Evolutionary conservation across 2,888 invertebrate species (phyloP).

Genomic region (Sinotaia quadrata): DNA sequence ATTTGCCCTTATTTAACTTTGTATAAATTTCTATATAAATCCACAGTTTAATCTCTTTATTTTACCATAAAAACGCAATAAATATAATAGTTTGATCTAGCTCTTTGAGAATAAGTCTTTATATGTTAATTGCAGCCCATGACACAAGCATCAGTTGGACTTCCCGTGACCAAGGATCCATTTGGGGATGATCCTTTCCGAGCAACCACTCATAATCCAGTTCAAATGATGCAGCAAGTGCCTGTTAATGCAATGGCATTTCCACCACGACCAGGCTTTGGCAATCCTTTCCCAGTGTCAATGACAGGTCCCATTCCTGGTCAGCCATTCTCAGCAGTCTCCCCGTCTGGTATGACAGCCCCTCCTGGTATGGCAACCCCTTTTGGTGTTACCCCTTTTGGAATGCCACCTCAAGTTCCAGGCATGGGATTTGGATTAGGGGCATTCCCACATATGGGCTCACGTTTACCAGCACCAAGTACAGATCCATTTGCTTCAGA

Average conservation of each 20-base stretch:
- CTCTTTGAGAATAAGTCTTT: too few relatives aligned
- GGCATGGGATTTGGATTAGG: conserved; percentile 14
- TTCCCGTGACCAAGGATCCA: conserved; percentile 46
- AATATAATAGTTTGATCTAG: too few relatives aligned
- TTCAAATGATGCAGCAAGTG: conserved; percentile 14
- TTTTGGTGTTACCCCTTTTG: too few relatives aligned
- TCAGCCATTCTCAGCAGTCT: conserved; percentile 8
- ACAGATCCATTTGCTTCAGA: conserved; percentile 32
- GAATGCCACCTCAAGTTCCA: too few relatives aligned
- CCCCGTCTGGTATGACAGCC: conserved; percentile 30
- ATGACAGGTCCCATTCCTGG: conserved; percentile 2
- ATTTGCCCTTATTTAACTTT: too few relatives aligned
- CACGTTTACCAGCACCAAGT: conserved; percentile 18
- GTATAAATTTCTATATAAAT: too few relatives aligned
- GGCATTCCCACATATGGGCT: conserved; percentile 32
- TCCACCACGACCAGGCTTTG: conserved; percentile 11
- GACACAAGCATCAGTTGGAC: conserved; percentile 2
- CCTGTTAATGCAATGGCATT: not conserved
- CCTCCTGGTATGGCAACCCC: conserved; percentile 28
- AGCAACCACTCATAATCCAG: too few relatives aligned
- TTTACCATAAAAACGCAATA: too few relatives aligned
- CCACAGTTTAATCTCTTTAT: too few relatives aligned
- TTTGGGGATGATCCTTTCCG: conserved; percentile 48
- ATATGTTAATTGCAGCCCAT: conserved; percentile 18
- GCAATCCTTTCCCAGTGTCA: not conserved